These are phyloP conservation scores for Dinothrombium tinctorium DNA, from an alignment of 1,140 invertebrate genomes.

Conservation along the genomic window DNA sequence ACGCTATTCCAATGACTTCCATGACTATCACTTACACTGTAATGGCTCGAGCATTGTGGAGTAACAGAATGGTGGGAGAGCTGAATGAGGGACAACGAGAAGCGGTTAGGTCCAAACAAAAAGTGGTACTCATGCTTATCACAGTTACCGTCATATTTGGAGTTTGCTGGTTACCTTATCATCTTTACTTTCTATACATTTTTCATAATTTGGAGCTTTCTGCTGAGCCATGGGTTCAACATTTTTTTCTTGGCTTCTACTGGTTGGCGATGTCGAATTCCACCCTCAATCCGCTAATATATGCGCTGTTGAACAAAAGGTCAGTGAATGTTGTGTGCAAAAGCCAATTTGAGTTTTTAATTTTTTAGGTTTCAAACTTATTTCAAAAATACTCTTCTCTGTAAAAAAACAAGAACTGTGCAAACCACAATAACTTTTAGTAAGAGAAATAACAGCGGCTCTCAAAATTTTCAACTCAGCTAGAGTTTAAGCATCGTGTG, in stretches of 20 bases:
- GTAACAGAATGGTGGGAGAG: slow-evolving; percentile 65
- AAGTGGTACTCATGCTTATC: slow-evolving; percentile 83
- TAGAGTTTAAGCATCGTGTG: no score
- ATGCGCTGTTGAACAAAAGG: slow-evolving; percentile 86
- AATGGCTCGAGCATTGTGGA: slow-evolving; percentile 64
- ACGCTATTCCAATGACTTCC: slow-evolving; percentile 70
- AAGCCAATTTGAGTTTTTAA: no score
- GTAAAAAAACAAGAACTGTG: no score
- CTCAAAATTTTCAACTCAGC: no score
- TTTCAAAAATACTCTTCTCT: no score
- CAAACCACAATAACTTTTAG: no score
- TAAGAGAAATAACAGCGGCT: no score
- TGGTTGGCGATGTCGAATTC: slow-evolving; percentile 88
- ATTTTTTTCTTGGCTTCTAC: slow-evolving; percentile 70
- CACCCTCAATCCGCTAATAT: slow-evolving; percentile 85
- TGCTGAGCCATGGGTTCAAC: slow-evolving; percentile 50
- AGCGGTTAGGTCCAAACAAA: slow-evolving; percentile 61
- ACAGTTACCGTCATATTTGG: slow-evolving; percentile 37
- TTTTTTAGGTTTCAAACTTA: no score
- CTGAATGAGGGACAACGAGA: slow-evolving; percentile 55
- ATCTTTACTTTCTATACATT: slow-evolving; percentile 64
- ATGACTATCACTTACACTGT: slow-evolving; percentile 76
- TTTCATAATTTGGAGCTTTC: slow-evolving; percentile 50
- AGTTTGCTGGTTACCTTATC: slow-evolving; percentile 80
- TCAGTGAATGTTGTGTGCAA: no score